A percentile compares a stretch with the other conserved stretches of the same genome.
These are phyloP conservation scores for Ochropleura leucogaster DNA, from an alignment of 2,888 invertebrate genomes.

Conservation along the genomic window DNA sequence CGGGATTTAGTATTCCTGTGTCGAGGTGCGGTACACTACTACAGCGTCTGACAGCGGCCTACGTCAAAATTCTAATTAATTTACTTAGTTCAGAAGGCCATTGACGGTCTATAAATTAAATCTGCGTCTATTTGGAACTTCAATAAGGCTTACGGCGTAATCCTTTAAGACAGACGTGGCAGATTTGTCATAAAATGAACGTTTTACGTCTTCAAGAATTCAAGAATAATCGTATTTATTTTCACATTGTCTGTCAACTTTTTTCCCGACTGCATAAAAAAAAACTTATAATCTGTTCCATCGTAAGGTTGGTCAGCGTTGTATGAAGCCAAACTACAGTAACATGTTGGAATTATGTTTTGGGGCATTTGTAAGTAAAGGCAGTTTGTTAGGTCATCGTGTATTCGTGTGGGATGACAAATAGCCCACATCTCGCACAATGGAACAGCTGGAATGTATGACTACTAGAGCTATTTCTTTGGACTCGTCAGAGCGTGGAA, in stretches of 20 bases:
- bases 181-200: conserved; percentile 14
- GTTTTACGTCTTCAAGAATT: conserved; percentile 19
- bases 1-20: conserved; percentile 64
- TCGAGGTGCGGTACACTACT: conserved; percentile 50
- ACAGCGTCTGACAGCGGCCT: conserved; percentile 61
- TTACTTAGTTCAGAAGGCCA: conserved; percentile 59
- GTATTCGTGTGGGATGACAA: conserved; percentile 52
- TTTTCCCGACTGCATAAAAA: conserved; percentile 14
- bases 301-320: conserved; percentile 28
- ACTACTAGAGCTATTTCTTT: conserved; percentile 45
- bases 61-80: conserved; percentile 69
- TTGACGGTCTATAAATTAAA: conserved; percentile 64
- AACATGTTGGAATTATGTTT: conserved; percentile 61
- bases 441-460: conserved; percentile 53
- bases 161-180: conserved; percentile 45
- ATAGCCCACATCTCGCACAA: conserved; percentile 54
- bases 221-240: conserved; percentile 27
- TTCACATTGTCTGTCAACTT: conserved; percentile 31
- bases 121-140: conserved; percentile 55
- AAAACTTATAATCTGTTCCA: conserved; percentile 47
- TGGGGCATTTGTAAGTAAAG: conserved; percentile 59
- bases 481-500: conserved; percentile 12
- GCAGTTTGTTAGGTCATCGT: conserved; percentile 58
- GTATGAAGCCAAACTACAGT: conserved; percentile 56
- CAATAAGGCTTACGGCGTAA: conserved; percentile 51